Base-by-base conservation (phyloP, 2,888 invertebrate genomes). In the Cerastis rubricosa region DNA sequence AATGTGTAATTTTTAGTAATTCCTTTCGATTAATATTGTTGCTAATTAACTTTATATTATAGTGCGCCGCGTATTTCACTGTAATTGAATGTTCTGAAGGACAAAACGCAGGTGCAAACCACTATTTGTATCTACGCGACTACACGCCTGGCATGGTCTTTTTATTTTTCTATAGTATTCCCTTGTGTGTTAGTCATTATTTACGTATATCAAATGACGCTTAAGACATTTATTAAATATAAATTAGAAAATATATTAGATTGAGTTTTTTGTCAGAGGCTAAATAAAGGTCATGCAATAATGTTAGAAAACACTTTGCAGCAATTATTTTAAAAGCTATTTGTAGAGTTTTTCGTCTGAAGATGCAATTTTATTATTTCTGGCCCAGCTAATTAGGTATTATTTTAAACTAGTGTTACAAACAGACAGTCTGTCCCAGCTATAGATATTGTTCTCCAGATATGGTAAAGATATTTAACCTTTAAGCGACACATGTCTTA, bases 71-170 rank as follows among this genome's bases (percentile, higher is more conserved):
- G 78, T 82, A 82, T 82, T 84, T 83, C 45, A 71, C 70, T 78
- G 68, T 87, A 88, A 85, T 86, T 86, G 83, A 88, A 88, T 88
- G 88, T 80, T 78, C 73, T 59, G 72, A 85, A 87, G 81, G 81
- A 78, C 78, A 65, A 59, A 66, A 68, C 51, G 88, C 87, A 87
- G 87, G 82, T 87, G 87, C 82, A 78, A 29, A 49, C 59, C n/a
- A 68, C 73, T 77, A 75, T 77, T 76, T 80, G 84, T 77, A 77
- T 71, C 64, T 85, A 85, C 73, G 49, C 65, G 73, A 25, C 43
- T 17, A 77, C 71, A 35, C 57, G 77, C 40, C 43, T 14, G 71
- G 51, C 59, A 57, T 70, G 54, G 59, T 14, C 43, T 67, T 72
- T 73, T 64, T 80, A 51, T 67, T 85, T 74, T 76, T 59, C 61